Evolutionary conservation across 2,797 vertebrate genomes (phyloP).

Genomic region (Leptodactylus fallax): DNA sequence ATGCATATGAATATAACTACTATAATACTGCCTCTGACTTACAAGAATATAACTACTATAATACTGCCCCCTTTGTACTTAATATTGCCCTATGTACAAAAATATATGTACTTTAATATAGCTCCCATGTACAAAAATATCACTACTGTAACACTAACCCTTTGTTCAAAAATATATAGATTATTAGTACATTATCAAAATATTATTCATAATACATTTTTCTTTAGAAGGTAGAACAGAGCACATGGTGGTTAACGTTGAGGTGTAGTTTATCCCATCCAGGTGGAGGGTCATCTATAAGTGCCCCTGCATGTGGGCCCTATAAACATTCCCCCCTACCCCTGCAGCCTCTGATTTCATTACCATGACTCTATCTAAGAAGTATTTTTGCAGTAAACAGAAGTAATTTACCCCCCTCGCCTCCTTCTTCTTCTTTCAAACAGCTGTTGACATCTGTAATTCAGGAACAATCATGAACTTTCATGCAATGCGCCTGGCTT

Average conservation of each 20-base stretch:
- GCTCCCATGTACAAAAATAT: background rate
- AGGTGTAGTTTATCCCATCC: background rate
- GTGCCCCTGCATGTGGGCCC: conserved; percentile 26
- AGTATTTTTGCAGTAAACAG: conserved; percentile 83
- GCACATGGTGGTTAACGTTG: background rate
- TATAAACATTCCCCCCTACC: conserved; percentile 63
- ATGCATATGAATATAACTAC: too few relatives aligned
- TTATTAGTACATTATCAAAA: background rate
- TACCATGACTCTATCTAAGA: conserved; percentile 82
- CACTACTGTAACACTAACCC: too few relatives aligned
- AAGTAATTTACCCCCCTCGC: conserved; percentile 77
- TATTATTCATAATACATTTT: background rate
- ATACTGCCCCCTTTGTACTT: background rate
- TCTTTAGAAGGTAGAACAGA: background rate
- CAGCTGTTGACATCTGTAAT: conserved; percentile 83
- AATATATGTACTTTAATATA: background rate
- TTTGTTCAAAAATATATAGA: background rate
- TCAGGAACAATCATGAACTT: conserved; percentile 71
- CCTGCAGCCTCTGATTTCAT: conserved; percentile 80
- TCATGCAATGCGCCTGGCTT: conserved; percentile 48
- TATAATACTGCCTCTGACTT: too few relatives aligned
- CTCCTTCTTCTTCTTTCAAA: conserved; percentile 72
- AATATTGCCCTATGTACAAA: background rate
- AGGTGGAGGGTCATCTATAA: conserved; percentile 19
- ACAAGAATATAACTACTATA: too few relatives aligned